phyloP scores from a whole-genome alignment of 2,113 vertebrate genomes.

The Pitta sordida region DNA sequence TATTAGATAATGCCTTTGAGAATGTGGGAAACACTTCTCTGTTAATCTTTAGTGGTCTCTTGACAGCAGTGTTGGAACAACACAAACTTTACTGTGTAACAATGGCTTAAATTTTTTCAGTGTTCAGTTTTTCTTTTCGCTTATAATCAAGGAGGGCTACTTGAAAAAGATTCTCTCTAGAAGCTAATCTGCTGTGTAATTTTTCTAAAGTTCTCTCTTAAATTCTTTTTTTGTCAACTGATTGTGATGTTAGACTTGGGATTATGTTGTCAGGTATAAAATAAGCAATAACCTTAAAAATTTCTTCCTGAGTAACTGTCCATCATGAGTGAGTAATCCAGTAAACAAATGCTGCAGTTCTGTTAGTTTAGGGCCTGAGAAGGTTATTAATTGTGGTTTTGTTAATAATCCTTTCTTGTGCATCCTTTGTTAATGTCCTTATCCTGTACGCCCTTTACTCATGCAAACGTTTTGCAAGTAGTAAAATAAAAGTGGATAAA shows the following conservation, averaged over 20 bases:
- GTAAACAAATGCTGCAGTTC: not conserved
- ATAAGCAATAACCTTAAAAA: not conserved
- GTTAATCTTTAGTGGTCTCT: not conserved
- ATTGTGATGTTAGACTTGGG: not conserved
- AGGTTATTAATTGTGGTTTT: not conserved
- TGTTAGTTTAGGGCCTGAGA: not conserved
- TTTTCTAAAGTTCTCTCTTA: not conserved
- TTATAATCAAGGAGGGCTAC: not conserved
- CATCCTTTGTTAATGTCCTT: not conserved
- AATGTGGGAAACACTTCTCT: not conserved
- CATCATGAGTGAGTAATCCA: not conserved
- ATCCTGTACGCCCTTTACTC: not conserved
- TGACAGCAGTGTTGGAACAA: not conserved
- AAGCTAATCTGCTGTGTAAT: not conserved
- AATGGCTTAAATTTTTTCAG: not conserved
- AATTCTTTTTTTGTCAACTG: not conserved
- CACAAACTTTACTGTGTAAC: not conserved
- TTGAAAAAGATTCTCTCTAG: not conserved
- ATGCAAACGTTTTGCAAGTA: not conserved
- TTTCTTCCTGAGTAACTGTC: not conserved
- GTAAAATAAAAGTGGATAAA: not conserved
- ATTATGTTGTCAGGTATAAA: not conserved
- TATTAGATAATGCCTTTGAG: not conserved
- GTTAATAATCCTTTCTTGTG: not conserved
- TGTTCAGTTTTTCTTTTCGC: not conserved